Evolutionary conservation across 2,888 invertebrate genomes (phyloP).

Genomic region (Rhodophaea formosa): DNA sequence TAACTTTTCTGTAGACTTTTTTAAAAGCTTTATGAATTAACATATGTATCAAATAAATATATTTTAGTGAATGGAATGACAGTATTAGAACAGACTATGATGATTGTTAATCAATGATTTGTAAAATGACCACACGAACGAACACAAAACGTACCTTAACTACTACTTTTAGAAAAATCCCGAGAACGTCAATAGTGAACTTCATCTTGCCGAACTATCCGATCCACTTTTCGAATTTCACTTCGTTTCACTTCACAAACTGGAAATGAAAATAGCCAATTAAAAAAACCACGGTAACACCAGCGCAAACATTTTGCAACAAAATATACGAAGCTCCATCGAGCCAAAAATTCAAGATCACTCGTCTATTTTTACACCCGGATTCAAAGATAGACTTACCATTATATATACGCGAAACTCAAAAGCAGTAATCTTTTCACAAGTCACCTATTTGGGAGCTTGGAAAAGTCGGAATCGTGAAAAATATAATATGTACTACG

Average conservation of each 20-base stretch:
- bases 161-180: slow-evolving; percentile 76
- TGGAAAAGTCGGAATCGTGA: slow-evolving; percentile 58
- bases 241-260: slow-evolving; percentile 62
- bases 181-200: slow-evolving; percentile 76
- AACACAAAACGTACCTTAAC: slow-evolving; percentile 63
- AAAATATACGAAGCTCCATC: slow-evolving; percentile 21
- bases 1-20: background rate
- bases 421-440: slow-evolving; percentile 25
- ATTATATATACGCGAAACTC: slow-evolving; percentile 32
- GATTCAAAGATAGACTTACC: slow-evolving; percentile 40
- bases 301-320: slow-evolving; percentile 32
- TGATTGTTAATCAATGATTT: slow-evolving; percentile 1
- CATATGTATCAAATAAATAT: background rate
- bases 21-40: background rate
- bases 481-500: slow-evolving; percentile 76
- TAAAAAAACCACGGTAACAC: slow-evolving; percentile 30
- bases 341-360: slow-evolving; percentile 40
- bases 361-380: slow-evolving; percentile 39
- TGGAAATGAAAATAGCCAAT: slow-evolving; percentile 57
- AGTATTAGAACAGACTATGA: background rate
- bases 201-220: slow-evolving; percentile 60
- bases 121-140: background rate
- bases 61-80: background rate
- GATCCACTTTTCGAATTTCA: slow-evolving; percentile 41
- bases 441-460: slow-evolving; percentile 38